Evolutionary conservation across 64 coral and sea anemone genomes (phyloP), one percentile per base, ranked within the genome.

Genomic region (Porites australiensis): DNA sequence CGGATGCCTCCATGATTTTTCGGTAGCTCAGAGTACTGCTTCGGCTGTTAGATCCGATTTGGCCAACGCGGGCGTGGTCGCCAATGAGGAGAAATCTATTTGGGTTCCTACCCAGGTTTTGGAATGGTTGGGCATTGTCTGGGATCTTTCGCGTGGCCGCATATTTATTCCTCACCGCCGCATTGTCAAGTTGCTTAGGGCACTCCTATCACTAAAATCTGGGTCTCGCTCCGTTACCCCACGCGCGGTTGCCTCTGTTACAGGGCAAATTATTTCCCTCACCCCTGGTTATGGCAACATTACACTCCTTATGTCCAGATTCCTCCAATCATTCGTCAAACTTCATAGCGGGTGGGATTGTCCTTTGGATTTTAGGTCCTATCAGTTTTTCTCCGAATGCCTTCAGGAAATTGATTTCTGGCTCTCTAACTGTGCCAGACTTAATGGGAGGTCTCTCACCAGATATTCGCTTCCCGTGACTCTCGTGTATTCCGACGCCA

Each of bases 271-370:
- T 61, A 71, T 91, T 71, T 91, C 62, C 82, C 57, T 91, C 20
- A 59, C 62, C 8, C 76, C 60, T 43, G 78, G 65, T n/a, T 59
- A 84, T 27, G 77, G 78, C 18, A 91, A 91, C 77, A 82, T 82
- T 78, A 71, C 89, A 71, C 69, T 83, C 61, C 19, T 91, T 64
- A 87, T 92, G 90, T 86, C 90, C 21, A 92, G 69, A 64, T 86
- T 57, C 73, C 84, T 86, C 59, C 80, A 92, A 4, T 86, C 70
- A 61, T 61, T 70, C 53, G 16, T 74, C 72, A 72, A 18, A 22
- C 45, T 74, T 50, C 53, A 65, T n/a, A 23, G 37, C 84, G 23
- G 57, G 14, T 92, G 70, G 89, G 79, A 67, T 51, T 70, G 60
- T 14, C 4, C 79, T 53, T 21, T 92, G 54, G 83, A 87, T 87